Conservation (phyloP, 2,797 vertebrate species). For the Artibeus lituratus region DNA sequence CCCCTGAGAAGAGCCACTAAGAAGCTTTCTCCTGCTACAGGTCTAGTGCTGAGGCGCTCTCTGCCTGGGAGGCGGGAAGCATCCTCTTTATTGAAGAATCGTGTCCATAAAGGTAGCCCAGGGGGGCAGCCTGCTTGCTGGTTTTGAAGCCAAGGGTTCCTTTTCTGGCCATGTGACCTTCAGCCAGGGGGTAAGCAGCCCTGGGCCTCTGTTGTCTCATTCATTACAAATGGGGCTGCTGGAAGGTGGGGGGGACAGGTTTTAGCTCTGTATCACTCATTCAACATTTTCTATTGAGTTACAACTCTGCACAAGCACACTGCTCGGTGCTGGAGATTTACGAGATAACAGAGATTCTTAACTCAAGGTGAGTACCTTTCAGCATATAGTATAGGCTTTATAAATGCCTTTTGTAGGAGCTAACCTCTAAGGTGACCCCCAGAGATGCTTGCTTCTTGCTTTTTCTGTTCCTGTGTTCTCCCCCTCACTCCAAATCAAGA, state of each 20-base stretch:
- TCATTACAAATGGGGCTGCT: not conserved
- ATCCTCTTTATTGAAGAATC: accelerated
- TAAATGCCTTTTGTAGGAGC: not conserved
- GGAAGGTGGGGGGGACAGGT: not conserved
- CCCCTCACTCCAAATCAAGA: not conserved
- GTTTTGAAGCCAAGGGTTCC: not conserved
- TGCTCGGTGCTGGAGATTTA: not conserved
- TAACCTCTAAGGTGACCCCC: not conserved
- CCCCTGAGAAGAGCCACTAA: not conserved
- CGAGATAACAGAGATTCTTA: not conserved
- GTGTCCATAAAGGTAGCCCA: not conserved
- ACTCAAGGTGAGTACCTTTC: not conserved
- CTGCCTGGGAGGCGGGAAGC: no score
- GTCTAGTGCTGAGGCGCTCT: not conserved
- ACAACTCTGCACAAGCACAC: not conserved
- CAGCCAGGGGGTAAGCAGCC: no score
- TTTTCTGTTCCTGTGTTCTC: not conserved
- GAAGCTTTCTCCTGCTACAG: not conserved
- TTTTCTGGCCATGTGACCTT: not conserved
- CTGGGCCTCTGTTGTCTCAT: not conserved
- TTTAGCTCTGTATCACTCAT: no score
- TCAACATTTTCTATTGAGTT: not conserved
- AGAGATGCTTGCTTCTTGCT: not conserved
- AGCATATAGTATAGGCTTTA: not conserved
- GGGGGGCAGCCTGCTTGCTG: not conserved